A percentile compares a stretch with the other conserved stretches of the same genome.
Conservation (phyloP, 1,140 invertebrate genomes). For the Temnothorax curvispinosus region DNA sequence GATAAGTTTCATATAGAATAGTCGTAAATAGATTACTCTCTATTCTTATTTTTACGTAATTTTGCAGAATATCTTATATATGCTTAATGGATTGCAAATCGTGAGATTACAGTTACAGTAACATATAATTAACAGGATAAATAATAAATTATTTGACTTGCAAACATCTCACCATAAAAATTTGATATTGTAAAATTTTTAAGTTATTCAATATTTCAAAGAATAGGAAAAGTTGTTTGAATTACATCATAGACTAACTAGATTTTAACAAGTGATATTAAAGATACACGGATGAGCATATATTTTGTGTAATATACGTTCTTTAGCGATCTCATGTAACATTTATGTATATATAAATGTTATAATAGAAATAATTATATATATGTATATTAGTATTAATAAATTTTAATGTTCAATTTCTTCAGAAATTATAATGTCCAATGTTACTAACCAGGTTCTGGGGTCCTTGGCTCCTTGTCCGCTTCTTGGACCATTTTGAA, state of each 20-base stretch:
- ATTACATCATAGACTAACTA: not conserved
- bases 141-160: not conserved
- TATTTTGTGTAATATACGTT: not conserved
- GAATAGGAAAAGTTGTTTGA: not conserved
- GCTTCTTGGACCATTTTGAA: conserved; percentile 97
- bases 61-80: not conserved
- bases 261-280: not conserved
- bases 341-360: not conserved
- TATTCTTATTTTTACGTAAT: not conserved
- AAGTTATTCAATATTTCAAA: not conserved
- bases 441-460: conserved; percentile 88
- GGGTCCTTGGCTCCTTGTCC: conserved; percentile 92
- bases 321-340: conserved; percentile 8
- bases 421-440: not conserved
- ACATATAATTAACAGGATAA: not conserved
- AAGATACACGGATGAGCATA: not conserved
- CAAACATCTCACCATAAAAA: not conserved
- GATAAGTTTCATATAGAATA: not conserved
- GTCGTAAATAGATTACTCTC: not conserved
- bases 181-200: not conserved
- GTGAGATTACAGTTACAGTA: not conserved
- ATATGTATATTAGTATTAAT: conserved; percentile 2
- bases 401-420: not conserved
- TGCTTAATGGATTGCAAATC: not conserved
- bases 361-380: conserved; percentile 3